phyloP scores from a whole-genome alignment of 2,113 vertebrate species.

The Oreochromis spilurus region DNA sequence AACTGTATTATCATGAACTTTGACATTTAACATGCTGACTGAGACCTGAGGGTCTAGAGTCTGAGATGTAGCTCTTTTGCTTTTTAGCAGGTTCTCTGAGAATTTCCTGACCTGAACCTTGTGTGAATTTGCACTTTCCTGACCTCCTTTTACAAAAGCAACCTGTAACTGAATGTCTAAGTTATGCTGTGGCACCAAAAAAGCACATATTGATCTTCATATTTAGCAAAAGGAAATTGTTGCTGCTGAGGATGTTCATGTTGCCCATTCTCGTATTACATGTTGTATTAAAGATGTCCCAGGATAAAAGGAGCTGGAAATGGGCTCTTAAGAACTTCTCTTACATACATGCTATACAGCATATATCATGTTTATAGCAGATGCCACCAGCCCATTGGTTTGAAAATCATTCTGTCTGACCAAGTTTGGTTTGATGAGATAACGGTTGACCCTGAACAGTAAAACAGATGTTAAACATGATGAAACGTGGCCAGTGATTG shows the following conservation, averaged over 20 bases:
- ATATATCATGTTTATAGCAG: neutral
- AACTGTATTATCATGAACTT: neutral
- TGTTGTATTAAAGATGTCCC: neutral
- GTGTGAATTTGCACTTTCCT: neutral
- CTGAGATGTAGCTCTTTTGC: neutral
- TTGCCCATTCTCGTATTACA: neutral
- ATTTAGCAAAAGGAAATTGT: neutral
- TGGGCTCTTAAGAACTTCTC: neutral
- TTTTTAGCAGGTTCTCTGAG: neutral
- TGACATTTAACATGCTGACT: neutral
- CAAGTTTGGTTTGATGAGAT: slow-evolving; percentile 13
- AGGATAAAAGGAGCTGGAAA: neutral
- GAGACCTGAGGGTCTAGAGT: neutral
- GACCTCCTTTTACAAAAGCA: neutral
- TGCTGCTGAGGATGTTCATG: neutral
- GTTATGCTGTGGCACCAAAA: neutral
- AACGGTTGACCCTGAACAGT: slow-evolving; percentile 38
- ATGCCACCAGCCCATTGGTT: neutral
- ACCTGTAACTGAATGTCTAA: neutral
- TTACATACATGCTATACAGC: neutral
- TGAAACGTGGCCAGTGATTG: slow-evolving; percentile 30
- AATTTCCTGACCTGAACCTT: neutral
- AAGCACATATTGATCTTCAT: neutral
- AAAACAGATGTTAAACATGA: slow-evolving; percentile 59
- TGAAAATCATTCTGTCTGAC: neutral